These are phyloP conservation scores for Perca fluviatilis DNA, from an alignment of 2,113 vertebrate species.

Conservation along the genomic window DNA sequence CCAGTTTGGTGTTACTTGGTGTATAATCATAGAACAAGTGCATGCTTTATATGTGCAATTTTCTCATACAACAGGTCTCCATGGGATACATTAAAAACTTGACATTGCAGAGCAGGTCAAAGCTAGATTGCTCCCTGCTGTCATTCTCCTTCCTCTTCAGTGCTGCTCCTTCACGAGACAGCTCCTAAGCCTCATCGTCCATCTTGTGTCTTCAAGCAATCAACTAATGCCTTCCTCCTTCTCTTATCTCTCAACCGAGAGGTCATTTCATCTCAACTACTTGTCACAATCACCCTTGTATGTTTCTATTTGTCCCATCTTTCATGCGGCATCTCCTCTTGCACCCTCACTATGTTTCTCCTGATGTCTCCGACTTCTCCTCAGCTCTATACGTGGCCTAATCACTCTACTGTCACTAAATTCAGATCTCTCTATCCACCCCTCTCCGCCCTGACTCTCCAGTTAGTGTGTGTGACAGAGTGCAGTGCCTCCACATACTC, in stretches of 20 bases:
- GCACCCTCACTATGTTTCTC: constrained; percentile 25
- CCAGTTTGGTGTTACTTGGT: constrained; percentile 48
- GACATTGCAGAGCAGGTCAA: constrained; percentile 8
- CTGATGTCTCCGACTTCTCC: constrained; percentile 17
- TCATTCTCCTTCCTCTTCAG: constrained; percentile 1
- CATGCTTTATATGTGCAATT: constrained; percentile 11
- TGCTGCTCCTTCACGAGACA: constrained; percentile 11
- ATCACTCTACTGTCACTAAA: constrained; percentile 62
- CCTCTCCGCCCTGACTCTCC: constrained; percentile 41
- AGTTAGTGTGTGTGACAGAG: constrained; percentile 66
- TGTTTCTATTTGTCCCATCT: constrained; percentile 52
- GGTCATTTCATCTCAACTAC: constrained; percentile 45
- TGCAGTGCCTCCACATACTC: constrained; percentile 63
- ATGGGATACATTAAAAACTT: constrained; percentile 4
- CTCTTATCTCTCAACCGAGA: constrained; percentile 37
- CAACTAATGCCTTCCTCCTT: constrained; percentile 6
- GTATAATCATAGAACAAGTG: constrained; percentile 42
- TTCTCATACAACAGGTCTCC: background rate
- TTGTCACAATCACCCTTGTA: background rate
- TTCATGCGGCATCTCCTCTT: constrained; percentile 32
- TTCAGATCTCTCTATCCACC: constrained; percentile 62
- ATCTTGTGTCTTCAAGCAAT: constrained; percentile 30
- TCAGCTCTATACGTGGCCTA: constrained; percentile 28
- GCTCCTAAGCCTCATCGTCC: constrained; percentile 18
- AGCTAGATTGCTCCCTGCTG: constrained; percentile 8